Evolutionary conservation across 2,113 vertebrate genomes (phyloP).

Genomic region (Bostrychus sinensis): DNA sequence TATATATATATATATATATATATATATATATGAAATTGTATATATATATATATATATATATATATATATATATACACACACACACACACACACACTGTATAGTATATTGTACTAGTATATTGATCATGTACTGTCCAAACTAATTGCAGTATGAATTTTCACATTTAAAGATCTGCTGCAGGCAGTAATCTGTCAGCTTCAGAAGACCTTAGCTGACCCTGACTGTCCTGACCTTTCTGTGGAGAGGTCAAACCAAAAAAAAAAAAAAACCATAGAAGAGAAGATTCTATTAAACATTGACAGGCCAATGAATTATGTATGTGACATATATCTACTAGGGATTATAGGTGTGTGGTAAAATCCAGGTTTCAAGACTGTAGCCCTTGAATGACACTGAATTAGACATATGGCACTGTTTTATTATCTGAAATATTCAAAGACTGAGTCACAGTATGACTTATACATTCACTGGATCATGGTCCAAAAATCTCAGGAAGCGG

Average conservation of each 20-base stretch:
- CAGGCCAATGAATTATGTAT: neutral
- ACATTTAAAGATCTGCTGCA: constrained; percentile 3
- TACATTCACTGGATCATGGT: constrained; percentile 36
- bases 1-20: too few relatives aligned
- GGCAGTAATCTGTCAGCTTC: neutral
- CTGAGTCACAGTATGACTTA: constrained; percentile 74
- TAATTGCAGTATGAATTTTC: neutral
- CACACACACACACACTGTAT: too few relatives aligned
- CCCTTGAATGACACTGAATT: constrained; percentile 2
- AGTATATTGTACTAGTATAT: too few relatives aligned
- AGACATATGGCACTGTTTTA: constrained; percentile 50
- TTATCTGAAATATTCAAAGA: constrained; percentile 43
- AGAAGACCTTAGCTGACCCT: constrained; percentile 27
- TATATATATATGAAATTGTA: too few relatives aligned
- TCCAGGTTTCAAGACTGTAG: too few relatives aligned
- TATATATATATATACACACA: too few relatives aligned
- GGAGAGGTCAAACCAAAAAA: neutral
- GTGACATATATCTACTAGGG: neutral
- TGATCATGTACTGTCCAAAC: constrained; percentile 1
- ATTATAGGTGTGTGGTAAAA: neutral
- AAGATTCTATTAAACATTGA: neutral
- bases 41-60: too few relatives aligned
- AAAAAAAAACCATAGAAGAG: constrained; percentile 11
- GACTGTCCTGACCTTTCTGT: constrained; percentile 27
- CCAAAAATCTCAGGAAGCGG: constrained; percentile 71